phyloP scores from a whole-genome alignment of 1,140 invertebrate genomes.

The Chironomus striatipennis region DNA sequence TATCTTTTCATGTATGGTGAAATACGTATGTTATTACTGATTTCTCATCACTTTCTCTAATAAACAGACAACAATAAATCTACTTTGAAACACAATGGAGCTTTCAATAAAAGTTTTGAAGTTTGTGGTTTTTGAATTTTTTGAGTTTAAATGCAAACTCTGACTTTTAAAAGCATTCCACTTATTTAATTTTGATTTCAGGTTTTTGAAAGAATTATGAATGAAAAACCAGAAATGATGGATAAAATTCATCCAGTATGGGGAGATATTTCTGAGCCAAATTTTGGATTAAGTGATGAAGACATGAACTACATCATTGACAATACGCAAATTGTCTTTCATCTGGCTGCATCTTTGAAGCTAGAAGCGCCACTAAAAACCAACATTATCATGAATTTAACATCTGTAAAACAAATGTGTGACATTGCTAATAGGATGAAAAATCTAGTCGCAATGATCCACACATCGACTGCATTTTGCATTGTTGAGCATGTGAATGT shows the following conservation, averaged over 20 bases:
- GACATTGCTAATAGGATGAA: conserved; percentile 48
- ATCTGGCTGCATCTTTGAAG: conserved; percentile 70
- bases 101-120: too few relatives aligned
- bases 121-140: too few relatives aligned
- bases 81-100: too few relatives aligned
- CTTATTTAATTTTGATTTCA: too few relatives aligned
- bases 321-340: conserved; percentile 55
- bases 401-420: conserved; percentile 47
- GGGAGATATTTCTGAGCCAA: conserved; percentile 55
- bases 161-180: neutral
- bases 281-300: conserved; percentile 35
- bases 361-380: conserved; percentile 51
- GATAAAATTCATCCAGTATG: conserved; percentile 67
- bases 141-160: too few relatives aligned
- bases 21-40: too few relatives aligned
- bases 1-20: too few relatives aligned
- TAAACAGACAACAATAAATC: too few relatives aligned
- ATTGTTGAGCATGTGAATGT: conserved; percentile 50
- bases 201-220: conserved; percentile 62
- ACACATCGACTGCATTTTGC: conserved; percentile 61
- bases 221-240: conserved; percentile 52
- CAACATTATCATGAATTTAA: conserved; percentile 51
- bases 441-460: conserved; percentile 48
- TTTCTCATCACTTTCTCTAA: too few relatives aligned
- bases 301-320: conserved; percentile 35